These are phyloP conservation scores for Ophioninae sp. DNA, from an alignment of 2,888 invertebrate genomes.

Conservation along the genomic window DNA sequence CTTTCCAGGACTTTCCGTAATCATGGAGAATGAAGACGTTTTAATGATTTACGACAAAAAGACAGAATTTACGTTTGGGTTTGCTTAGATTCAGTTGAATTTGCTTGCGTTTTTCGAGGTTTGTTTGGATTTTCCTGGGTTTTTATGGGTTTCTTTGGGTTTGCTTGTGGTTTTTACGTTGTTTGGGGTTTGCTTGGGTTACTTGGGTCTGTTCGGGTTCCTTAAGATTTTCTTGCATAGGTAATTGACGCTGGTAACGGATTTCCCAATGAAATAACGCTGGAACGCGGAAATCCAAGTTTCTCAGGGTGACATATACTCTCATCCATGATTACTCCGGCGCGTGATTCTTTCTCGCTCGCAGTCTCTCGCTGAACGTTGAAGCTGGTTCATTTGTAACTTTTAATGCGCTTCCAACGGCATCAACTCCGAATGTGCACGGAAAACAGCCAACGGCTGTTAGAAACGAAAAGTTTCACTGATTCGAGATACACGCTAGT, in stretches of 20 bases:
- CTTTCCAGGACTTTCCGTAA: not conserved
- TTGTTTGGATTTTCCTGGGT: no score
- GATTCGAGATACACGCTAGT: not conserved
- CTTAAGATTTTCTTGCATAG: no score
- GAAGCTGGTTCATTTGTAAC: slow-evolving; percentile 53
- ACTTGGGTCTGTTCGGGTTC: no score
- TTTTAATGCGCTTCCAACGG: slow-evolving; percentile 53
- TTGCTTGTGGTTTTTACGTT: no score
- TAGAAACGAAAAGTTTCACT: slow-evolving; percentile 32
- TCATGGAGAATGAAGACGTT: not conserved
- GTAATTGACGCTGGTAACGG: not conserved
- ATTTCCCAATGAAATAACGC: slow-evolving; percentile 15
- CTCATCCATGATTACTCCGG: slow-evolving; percentile 39
- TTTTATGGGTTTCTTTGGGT: no score
- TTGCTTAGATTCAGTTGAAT: no score
- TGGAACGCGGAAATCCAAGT: not conserved
- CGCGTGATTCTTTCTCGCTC: slow-evolving; percentile 37
- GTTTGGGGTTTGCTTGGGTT: no score
- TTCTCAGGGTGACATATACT: slow-evolving; percentile 39
- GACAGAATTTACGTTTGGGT: not conserved
- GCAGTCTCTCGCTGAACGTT: slow-evolving; percentile 17
- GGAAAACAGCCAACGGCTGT: slow-evolving; percentile 2
- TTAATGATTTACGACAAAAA: not conserved
- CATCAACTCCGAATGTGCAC: slow-evolving; percentile 1
- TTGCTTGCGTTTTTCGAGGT: no score